Evolutionary conservation across 1,140 invertebrate species (phyloP).

Genomic region (Lordiphosa mommai): DNA sequence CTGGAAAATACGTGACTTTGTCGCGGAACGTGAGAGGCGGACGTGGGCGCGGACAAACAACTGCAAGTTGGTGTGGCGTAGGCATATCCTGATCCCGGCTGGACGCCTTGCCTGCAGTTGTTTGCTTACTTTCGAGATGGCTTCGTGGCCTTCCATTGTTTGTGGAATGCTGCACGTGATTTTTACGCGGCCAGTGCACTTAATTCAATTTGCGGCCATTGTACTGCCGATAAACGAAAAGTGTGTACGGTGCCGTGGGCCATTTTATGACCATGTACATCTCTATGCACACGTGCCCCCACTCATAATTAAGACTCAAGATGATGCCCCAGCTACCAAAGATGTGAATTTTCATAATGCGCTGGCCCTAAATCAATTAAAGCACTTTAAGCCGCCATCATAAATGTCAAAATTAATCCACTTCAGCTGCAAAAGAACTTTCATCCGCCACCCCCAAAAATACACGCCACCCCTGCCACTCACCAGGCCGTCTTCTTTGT

Average conservation of each 20-base stretch:
- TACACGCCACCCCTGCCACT: conserved; percentile 4
- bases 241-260: conserved; percentile 5
- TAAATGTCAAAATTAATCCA: conserved; percentile 76
- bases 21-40: conserved; percentile 54
- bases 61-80: conserved; percentile 32
- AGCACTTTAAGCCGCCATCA: conserved; percentile 63
- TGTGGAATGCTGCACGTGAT: conserved; percentile 44
- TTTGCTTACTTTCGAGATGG: conserved; percentile 6
- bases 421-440: conserved; percentile 48
- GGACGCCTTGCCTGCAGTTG: conserved; percentile 20
- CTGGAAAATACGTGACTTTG: conserved; percentile 76
- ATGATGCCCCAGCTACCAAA: neutral
- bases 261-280: neutral
- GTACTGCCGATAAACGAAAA: conserved; percentile 31
- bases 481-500: conserved; percentile 6
- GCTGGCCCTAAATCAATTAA: conserved; percentile 56
- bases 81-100: conserved; percentile 18
- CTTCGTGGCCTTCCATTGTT: conserved; percentile 2
- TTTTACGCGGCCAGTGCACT: conserved; percentile 57
- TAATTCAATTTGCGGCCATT: conserved; percentile 43
- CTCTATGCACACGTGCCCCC: conserved; percentile 10
- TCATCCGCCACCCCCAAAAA: neutral
- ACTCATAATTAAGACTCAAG: neutral
- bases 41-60: conserved; percentile 50
- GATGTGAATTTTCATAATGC: conserved; percentile 35